phyloP scores from a whole-genome alignment of 2,113 vertebrate genomes.

The Hemiprocne comata region DNA sequence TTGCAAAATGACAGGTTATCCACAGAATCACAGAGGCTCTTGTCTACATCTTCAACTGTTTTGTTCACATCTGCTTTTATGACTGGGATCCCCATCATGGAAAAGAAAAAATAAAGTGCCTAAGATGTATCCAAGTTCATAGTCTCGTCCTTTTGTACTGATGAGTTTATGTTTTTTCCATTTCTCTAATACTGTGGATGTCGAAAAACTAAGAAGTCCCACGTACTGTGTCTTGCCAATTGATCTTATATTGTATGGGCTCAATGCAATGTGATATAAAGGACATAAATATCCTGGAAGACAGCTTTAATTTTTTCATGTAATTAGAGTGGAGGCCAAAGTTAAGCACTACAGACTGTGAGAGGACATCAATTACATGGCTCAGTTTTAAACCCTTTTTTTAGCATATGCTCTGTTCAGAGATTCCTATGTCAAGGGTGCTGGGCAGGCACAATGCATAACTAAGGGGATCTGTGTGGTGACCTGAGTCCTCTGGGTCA shows the following conservation, averaged over 20 bases:
- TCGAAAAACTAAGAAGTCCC: not conserved
- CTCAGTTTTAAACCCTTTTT: not conserved
- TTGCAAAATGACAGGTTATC: not conserved
- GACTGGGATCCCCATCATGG: not conserved
- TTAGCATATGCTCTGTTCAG: not conserved
- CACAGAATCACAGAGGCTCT: not conserved
- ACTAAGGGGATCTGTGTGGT: not conserved
- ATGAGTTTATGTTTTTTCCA: not conserved
- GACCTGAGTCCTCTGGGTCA: not conserved
- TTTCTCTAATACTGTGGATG: not conserved
- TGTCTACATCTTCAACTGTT: not conserved
- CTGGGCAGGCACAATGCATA: not conserved
- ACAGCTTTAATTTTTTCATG: constrained; percentile 2
- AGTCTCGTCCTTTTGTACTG: not conserved
- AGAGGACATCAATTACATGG: not conserved
- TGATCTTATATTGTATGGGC: not conserved
- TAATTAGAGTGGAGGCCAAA: not conserved
- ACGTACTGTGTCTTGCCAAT: not conserved
- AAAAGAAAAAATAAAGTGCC: not conserved
- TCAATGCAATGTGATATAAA: not conserved
- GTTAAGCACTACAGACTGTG: not conserved
- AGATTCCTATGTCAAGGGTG: not conserved
- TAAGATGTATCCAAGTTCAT: not conserved
- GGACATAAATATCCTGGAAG: not conserved
- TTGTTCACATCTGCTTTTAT: not conserved